Conservation (phyloP, 2,113 vertebrate species). For the Notarius lentiginosus region DNA sequence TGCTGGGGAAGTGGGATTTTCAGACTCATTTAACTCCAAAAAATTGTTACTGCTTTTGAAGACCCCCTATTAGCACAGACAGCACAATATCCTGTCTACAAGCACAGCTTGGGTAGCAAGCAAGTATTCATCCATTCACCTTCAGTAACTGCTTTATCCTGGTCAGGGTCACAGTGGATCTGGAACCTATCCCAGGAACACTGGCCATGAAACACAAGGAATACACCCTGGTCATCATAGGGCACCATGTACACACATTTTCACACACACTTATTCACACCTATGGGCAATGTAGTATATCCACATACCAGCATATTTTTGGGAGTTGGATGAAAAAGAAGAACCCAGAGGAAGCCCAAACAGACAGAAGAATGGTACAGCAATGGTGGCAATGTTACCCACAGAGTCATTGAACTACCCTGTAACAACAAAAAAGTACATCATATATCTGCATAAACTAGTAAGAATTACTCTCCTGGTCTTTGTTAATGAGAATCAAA, state of each 20-base stretch:
- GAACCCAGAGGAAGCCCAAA: background rate
- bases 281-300: background rate
- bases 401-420: background rate
- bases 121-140: background rate
- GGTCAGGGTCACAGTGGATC: background rate
- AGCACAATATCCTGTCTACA: background rate
- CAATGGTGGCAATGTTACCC: background rate
- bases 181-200: background rate
- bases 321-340: background rate
- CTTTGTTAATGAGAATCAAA: background rate
- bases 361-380: background rate
- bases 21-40: background rate
- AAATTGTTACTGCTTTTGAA: background rate
- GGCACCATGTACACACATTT: background rate
- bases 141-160: background rate
- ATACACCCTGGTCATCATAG: background rate
- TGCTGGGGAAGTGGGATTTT: background rate
- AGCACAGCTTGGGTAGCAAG: background rate
- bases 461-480: background rate
- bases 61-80: background rate
- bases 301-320: background rate
- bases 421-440: background rate
- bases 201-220: background rate
- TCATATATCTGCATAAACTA: background rate
- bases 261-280: background rate